Base-by-base conservation (phyloP, 2,797 vertebrate genomes). In the Lutjanus argentimaculatus region DNA sequence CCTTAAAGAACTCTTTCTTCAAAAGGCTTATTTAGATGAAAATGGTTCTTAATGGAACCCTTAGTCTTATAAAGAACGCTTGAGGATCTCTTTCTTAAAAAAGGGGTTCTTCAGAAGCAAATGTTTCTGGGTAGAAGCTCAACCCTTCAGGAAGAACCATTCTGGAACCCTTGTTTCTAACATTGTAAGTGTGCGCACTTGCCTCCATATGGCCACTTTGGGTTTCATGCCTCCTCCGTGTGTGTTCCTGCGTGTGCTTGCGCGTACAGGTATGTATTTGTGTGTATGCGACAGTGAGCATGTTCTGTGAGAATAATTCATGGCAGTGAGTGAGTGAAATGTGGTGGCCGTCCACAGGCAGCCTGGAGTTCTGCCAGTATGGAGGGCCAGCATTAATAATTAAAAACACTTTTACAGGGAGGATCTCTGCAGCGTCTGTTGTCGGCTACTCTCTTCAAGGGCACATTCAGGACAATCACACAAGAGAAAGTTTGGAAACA, bases 351-450 rank as follows among this genome's bases (percentile, higher is more conserved):
- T 93, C 89, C 90, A 66, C 71, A 42, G 86, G 83, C 83, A 79
- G 86, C 79, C 85, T 87, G 90, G 85, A 88, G 83, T 76, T 78
- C 76, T 75, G 88, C 92, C 94, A 90, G 85, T 75, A 61, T 42
- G 70, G 80, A 88, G 89, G 87, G 84, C 86, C 85, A 61, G 80
- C 92, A 93, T 95, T 93, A 93, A 95, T 94, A 93, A 94, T 95
- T 94, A 91, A 96, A 94, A 84, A 79, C 86, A 89, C 91, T 94
- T 94, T 94, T 93, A 89, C 89, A 78, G 88, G 72, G 82, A 93
- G 88, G 89, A 91, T 92, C 92, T 92, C 91, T 86, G 87, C 88
- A 78, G 93, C 82, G 81, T 89, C 88, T 85, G 89, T 71, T 83
- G 77, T 80, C 76, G 25, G 42, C 77, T 57, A 52, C 67, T 80